Conservation (phyloP, 2,797 vertebrate genomes). For the Danio albolineatus region DNA sequence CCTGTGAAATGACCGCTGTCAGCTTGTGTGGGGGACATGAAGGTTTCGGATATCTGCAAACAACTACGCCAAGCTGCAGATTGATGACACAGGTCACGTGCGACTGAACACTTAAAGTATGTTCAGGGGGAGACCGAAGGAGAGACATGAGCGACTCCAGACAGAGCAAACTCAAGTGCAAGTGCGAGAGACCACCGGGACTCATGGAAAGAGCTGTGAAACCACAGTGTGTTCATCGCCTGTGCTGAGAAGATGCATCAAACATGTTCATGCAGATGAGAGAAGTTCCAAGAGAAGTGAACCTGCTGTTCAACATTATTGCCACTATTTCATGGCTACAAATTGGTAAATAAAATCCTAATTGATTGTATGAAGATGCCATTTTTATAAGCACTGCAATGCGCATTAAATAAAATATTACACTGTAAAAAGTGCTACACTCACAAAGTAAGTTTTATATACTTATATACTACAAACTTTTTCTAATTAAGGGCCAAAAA, state of each 20-base stretch:
- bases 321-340: too few species aligned
- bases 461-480: too few species aligned
- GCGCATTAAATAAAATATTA: too few species aligned
- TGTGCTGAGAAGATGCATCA: not conserved
- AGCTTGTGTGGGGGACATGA: slow-evolving; percentile 22
- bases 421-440: too few species aligned
- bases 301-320: not conserved
- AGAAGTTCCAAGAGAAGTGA: not conserved
- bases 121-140: not conserved
- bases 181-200: slow-evolving; percentile 20
- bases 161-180: slow-evolving; percentile 34
- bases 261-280: not conserved
- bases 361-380: too few species aligned
- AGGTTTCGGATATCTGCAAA: slow-evolving; percentile 45
- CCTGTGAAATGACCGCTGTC: slow-evolving; percentile 48
- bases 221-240: slow-evolving; percentile 1
- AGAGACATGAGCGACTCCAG: slow-evolving; percentile 26
- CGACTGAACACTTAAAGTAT: not conserved
- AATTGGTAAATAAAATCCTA: too few species aligned
- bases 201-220: not conserved
- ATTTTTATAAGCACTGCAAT: too few species aligned
- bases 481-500: too few species aligned
- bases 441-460: too few species aligned
- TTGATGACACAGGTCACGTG: slow-evolving; percentile 14
- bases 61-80: slow-evolving; percentile 3